A percentile compares a stretch with the other conserved stretches of the same genome.
These are phyloP conservation scores for Chaetophractus vellerosus DNA, from an alignment of 2,797 vertebrate genomes.

Conservation along the genomic window DNA sequence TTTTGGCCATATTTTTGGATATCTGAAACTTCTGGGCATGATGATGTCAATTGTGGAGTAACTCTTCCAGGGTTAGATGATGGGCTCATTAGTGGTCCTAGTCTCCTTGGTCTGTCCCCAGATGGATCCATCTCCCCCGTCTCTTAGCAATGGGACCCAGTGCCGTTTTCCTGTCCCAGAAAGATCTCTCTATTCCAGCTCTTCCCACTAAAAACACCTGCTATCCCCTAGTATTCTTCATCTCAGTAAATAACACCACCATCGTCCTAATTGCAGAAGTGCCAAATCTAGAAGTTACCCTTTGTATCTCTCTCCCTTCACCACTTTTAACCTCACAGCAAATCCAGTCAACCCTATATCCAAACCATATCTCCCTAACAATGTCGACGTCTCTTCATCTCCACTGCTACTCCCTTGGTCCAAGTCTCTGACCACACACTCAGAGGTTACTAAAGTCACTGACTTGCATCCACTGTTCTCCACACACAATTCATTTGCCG, in stretches of 20 bases:
- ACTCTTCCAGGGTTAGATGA: background rate
- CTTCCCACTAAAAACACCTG: background rate
- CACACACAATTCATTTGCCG: background rate
- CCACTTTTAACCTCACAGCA: background rate
- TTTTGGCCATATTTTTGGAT: background rate
- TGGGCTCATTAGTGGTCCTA: background rate
- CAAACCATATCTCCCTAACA: background rate
- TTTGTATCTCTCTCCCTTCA: background rate
- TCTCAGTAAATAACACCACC: background rate
- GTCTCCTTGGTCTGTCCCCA: background rate
- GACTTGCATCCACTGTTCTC: background rate
- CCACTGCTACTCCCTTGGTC: background rate
- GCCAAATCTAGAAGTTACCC: background rate
- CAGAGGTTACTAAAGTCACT: background rate
- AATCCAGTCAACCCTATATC: background rate
- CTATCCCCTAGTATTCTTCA: background rate
- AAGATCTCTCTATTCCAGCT: background rate
- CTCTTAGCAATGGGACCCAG: background rate
- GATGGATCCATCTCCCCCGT: background rate
- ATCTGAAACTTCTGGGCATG: background rate
- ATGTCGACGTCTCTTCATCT: background rate
- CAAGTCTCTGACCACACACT: background rate
- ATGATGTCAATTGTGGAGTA: background rate
- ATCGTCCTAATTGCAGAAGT: background rate
- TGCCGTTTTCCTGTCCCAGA: background rate